Evolutionary conservation across 2,797 vertebrate genomes (phyloP).

Genomic region (Synanceia verrucosa): DNA sequence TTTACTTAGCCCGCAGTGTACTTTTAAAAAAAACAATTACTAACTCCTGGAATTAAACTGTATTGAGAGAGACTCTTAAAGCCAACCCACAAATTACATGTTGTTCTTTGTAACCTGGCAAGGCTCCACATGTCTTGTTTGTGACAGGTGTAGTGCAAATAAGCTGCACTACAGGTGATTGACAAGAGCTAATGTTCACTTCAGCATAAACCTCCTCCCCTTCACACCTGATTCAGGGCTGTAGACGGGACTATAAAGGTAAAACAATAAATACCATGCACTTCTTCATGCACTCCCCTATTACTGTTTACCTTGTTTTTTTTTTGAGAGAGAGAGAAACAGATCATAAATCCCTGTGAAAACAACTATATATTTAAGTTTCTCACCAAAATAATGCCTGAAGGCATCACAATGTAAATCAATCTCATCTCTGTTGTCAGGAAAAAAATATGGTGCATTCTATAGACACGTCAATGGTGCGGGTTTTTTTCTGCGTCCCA

Average conservation of each 20-base stretch:
- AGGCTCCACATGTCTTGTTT: background rate
- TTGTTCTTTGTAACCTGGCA: constrained; percentile 3
- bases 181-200: constrained; percentile 5
- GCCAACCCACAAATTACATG: constrained; percentile 1
- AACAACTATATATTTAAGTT: too few species aligned
- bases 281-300: too few species aligned
- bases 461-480: too few species aligned
- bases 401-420: too few species aligned
- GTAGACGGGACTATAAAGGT: background rate
- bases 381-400: too few species aligned
- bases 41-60: background rate
- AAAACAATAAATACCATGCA: too few species aligned
- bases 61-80: background rate
- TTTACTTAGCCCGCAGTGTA: background rate
- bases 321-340: too few species aligned
- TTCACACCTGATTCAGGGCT: background rate
- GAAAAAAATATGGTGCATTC: too few species aligned
- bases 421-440: too few species aligned
- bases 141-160: background rate
- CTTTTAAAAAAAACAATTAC: background rate
- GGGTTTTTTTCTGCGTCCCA: too few species aligned
- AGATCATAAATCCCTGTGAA: too few species aligned
- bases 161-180: constrained; percentile 12
- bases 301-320: too few species aligned
- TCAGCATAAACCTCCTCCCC: background rate